A percentile compares a stretch with the other conserved stretches of the same genome.
phyloP scores from a whole-genome alignment of 2,888 invertebrate genomes.

The Orthosia cruda region DNA sequence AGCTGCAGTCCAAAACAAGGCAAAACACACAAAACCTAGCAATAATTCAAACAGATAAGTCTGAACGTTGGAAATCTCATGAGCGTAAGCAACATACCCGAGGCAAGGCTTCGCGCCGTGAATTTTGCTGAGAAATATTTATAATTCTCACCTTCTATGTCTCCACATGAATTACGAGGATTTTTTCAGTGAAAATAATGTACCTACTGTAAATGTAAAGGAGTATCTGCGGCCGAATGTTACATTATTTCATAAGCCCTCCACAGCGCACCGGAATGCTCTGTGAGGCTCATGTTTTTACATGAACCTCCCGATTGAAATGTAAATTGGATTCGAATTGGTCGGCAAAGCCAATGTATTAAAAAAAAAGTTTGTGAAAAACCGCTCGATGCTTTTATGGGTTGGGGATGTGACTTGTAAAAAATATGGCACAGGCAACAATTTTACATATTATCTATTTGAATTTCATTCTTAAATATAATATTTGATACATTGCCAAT shows the following conservation, averaged over 20 bases:
- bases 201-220: constrained; percentile 64
- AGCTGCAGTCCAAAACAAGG: constrained; percentile 13
- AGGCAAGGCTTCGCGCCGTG: constrained; percentile 61
- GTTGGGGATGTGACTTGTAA: constrained; percentile 77
- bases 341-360: constrained; percentile 85
- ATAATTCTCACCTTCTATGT: constrained; percentile 74
- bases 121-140: constrained; percentile 77
- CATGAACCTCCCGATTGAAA: constrained; percentile 88
- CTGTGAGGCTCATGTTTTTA: constrained; percentile 86
- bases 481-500: constrained; percentile 16
- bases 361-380: constrained; percentile 80
- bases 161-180: constrained; percentile 77
- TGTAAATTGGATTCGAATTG: constrained; percentile 89
- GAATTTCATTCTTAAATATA: constrained; percentile 35
- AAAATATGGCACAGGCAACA: constrained; percentile 74
- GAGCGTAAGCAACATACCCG: constrained; percentile 69
- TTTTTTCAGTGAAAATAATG: constrained; percentile 73
- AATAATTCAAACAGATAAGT: constrained; percentile 65
- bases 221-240: constrained; percentile 73
- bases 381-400: constrained; percentile 76
- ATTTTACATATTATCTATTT: constrained; percentile 60
- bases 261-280: constrained; percentile 74
- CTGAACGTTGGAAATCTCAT: constrained; percentile 67
- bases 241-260: constrained; percentile 86
- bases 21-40: constrained; percentile 53